Base-by-base conservation (phyloP, 2,113 vertebrate genomes). In the Ceyx melanurus region DNA sequence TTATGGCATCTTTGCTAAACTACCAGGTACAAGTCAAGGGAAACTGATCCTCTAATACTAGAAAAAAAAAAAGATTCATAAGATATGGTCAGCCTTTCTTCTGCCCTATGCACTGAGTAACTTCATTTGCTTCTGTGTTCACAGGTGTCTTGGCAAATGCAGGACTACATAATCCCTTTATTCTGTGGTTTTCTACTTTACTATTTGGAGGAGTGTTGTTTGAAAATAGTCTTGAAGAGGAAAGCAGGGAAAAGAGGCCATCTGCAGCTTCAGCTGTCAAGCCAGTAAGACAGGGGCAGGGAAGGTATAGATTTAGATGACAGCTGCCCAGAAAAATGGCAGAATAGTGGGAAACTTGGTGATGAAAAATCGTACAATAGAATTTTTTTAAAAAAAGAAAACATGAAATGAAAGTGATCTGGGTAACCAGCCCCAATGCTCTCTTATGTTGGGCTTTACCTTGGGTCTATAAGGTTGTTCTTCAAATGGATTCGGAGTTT, bases 271-370 rank as follows among this genome's bases (percentile, higher is more conserved):
- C 82, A 86, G 2, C 56, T 86, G 33, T 86, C 72, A 93, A 37
- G 60, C 56, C 90, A 31, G 64, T 80, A 70, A 95, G 37, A n/a
- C 21, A 91, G 46, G 79, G 73, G 33, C 79, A 88, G 35, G 20
- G 40, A 94, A 75, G 60, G 68, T 86, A 22, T 54, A 64, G 57
- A 92, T 88, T 83, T 91, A 92, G 76, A 28, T 71, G 65, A 81
- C 61, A 93, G 61, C 26, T 91, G 43, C 64, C 82, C 90, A 67
- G 76, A 93, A 11, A 74, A 91, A 40, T 35, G 16, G 68, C n/a
- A 86, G 51, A 48, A 91, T 66, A 83, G 18, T 56, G 43, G 57
- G 48, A 40, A 86, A 66, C 33, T 73, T 73, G 51, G 62, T 16
- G 64, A 13, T 4, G 9, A 56, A 68, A 90, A 82, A 82, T 31